Evolutionary conservation across 1,140 invertebrate species (phyloP).

Genomic region (Hyphantria cunea): DNA sequence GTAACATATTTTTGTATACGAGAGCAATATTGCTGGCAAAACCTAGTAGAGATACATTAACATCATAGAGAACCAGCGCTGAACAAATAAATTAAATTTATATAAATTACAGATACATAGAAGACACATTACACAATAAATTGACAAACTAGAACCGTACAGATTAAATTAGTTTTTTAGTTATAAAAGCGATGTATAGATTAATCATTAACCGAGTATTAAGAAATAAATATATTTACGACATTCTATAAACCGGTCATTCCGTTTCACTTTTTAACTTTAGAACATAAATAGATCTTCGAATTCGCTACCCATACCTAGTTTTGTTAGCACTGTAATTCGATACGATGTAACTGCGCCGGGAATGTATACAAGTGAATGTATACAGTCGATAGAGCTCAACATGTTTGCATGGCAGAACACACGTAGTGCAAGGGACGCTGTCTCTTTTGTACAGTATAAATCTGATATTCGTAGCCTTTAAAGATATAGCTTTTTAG

Average conservation of each 20-base stretch:
- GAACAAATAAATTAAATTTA: constrained; percentile 1
- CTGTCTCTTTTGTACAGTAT: constrained; percentile 15
- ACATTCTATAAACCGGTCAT: neutral
- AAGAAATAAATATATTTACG: constrained; percentile 10
- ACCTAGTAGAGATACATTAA: too few species aligned
- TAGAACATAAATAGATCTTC: neutral
- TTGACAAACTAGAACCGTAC: constrained; percentile 4
- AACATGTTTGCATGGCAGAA: neutral
- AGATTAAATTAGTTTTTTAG: constrained; percentile 20
- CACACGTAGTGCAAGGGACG: constrained; percentile 11
- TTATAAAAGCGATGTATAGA: constrained; percentile 25
- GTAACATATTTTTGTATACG: too few species aligned
- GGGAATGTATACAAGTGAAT: constrained; percentile 1
- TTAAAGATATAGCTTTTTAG: constrained; percentile 47
- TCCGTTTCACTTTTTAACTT: neutral
- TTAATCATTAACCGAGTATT: constrained; percentile 16
- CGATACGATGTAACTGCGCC: neutral
- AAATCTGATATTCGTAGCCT: constrained; percentile 33
- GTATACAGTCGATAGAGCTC: neutral
- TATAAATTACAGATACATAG: constrained; percentile 5
- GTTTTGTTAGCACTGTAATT: neutral
- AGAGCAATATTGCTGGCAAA: too few species aligned
- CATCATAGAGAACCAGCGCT: neutral
- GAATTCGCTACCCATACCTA: constrained; percentile 2
- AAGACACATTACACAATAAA: constrained; percentile 17